Conservation (phyloP, 2,888 invertebrate species). For the Lithophane leautieri region DNA sequence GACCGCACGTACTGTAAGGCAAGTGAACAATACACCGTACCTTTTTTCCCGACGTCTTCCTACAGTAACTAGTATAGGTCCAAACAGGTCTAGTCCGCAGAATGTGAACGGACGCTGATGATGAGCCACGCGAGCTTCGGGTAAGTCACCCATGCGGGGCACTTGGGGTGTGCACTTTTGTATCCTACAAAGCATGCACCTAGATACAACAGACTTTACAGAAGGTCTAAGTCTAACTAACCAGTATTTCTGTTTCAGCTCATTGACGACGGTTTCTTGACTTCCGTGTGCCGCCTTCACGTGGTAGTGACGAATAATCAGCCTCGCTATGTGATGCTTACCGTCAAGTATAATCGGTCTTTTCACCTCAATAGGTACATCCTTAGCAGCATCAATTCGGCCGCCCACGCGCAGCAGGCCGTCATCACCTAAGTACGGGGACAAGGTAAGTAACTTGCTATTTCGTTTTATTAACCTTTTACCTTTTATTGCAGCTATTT, state of each 20-base stretch:
- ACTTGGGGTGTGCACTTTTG: background rate
- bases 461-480: background rate
- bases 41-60: too few species aligned
- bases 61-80: too few species aligned
- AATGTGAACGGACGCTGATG: too few species aligned
- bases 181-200: conserved; percentile 2
- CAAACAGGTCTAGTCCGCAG: too few species aligned
- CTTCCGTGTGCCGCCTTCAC: conserved; percentile 1
- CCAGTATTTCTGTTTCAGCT: conserved; percentile 14
- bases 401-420: too few species aligned
- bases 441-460: background rate
- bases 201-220: conserved; percentile 4
- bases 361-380: too few species aligned
- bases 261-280: conserved; percentile 14
- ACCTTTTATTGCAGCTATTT: background rate
- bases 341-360: conserved; percentile 5
- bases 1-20: too few species aligned
- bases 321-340: background rate
- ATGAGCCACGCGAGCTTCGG: too few species aligned
- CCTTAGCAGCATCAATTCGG: too few species aligned
- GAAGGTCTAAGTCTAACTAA: conserved; percentile 8
- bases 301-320: conserved; percentile 6
- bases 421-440: too few species aligned
- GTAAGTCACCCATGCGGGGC: too few species aligned
- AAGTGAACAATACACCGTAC: too few species aligned